A percentile compares a stretch with the other conserved stretches of the same genome.
phyloP scores from a whole-genome alignment of 2,888 invertebrate species.

The Drosophila rellima region DNA sequence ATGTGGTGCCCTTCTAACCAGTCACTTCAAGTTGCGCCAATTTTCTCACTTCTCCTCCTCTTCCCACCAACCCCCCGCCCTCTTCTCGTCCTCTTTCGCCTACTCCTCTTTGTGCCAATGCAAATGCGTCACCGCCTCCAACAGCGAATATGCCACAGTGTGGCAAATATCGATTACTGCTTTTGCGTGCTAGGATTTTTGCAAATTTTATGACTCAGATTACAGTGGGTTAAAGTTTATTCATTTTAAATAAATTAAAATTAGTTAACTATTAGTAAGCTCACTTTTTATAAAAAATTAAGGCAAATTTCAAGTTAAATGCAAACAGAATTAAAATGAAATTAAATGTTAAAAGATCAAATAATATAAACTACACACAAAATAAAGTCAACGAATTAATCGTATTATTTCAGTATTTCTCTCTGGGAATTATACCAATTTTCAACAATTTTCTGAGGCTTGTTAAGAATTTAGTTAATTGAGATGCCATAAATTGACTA shows the following conservation, averaged over 20 bases:
- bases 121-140: conserved; percentile 48
- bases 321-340: no score
- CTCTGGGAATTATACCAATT: conserved; percentile 3
- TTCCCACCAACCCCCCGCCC: background rate
- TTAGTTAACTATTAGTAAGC: background rate
- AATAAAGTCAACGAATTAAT: background rate
- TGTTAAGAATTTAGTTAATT: conserved; percentile 6
- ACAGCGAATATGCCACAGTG: conserved; percentile 42
- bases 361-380: background rate
- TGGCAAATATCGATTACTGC: conserved; percentile 49
- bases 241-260: background rate
- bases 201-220: conserved; percentile 10
- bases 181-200: conserved; percentile 11
- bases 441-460: conserved; percentile 8
- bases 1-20: conserved; percentile 4
- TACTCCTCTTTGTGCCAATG: background rate
- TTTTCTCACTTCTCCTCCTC: conserved; percentile 15
- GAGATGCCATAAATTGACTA: conserved; percentile 1
- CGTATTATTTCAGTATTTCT: background rate
- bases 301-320: background rate
- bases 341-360: background rate
- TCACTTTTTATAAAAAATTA: no score
- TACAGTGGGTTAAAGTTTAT: conserved; percentile 1
- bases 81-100: background rate
- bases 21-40: conserved; percentile 33